A percentile compares a stretch with the other conserved stretches of the same genome.
Conservation (phyloP, 2,888 invertebrate genomes). For the Aspidiotus rigidus region DNA sequence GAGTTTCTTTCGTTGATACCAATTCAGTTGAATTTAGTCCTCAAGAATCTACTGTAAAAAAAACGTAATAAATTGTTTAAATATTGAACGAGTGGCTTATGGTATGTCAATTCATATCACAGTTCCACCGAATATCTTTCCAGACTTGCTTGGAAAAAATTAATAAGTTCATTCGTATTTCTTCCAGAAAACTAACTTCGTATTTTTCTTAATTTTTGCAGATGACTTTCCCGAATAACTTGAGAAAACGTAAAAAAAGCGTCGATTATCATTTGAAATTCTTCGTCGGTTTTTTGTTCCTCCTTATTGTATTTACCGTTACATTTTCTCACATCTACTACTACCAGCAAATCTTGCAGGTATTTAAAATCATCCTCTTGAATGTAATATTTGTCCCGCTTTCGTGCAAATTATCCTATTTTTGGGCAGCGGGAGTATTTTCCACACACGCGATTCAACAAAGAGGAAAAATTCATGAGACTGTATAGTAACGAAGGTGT, state of each 20-base stretch:
- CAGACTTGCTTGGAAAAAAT: too few species aligned
- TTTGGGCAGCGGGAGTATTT: conserved; percentile 62
- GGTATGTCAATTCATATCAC: too few species aligned
- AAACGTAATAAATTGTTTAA: too few species aligned
- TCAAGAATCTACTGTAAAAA: too few species aligned
- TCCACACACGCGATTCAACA: conserved; percentile 69
- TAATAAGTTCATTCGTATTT: too few species aligned
- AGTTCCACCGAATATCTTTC: too few species aligned
- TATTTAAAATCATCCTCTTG: conserved; percentile 34
- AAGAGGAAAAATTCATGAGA: conserved; percentile 61
- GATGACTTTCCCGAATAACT: conserved; percentile 64
- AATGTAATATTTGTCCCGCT: too few species aligned
- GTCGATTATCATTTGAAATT: conserved; percentile 70
- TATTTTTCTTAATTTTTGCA: conserved; percentile 44
- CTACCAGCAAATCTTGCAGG: conserved; percentile 65
- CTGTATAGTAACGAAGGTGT: conserved; percentile 60
- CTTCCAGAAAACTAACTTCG: background rate
- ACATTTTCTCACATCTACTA: conserved; percentile 76
- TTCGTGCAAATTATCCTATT: background rate
- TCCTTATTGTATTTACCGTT: conserved; percentile 70
- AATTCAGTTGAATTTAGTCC: too few species aligned
- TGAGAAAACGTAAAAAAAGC: conserved; percentile 57
- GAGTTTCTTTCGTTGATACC: too few species aligned
- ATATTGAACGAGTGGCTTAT: too few species aligned
- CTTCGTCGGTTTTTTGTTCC: conserved; percentile 70